Evolutionary conservation across 2,797 vertebrate species (phyloP).

Genomic region (Coendou prehensilis): DNA sequence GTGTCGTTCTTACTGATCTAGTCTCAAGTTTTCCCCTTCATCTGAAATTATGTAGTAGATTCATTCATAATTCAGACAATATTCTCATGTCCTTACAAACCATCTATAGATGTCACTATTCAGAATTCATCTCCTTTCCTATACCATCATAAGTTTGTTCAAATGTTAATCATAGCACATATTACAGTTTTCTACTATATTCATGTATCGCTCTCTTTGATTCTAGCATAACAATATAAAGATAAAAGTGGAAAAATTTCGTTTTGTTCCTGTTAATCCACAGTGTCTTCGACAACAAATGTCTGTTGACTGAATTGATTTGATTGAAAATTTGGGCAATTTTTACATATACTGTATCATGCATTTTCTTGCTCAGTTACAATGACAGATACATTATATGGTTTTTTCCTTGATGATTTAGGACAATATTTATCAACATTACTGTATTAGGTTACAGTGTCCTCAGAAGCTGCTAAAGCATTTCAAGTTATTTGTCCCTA

Average conservation of each 20-base stretch:
- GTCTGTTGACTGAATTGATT: neutral
- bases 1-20: neutral
- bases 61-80: slow-evolving; percentile 47
- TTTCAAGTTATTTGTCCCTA: neutral
- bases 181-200: neutral
- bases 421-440: slow-evolving; percentile 3
- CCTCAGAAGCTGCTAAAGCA: neutral
- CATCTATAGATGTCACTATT: neutral
- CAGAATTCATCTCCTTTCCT: slow-evolving; percentile 2
- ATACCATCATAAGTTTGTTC: neutral
- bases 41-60: neutral
- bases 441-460: neutral
- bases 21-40: neutral
- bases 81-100: neutral
- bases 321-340: neutral
- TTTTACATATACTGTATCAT: slow-evolving; percentile 4
- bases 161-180: neutral
- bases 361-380: neutral
- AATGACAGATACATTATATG: neutral
- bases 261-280: neutral
- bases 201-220: neutral
- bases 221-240: neutral
- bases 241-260: neutral
- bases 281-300: neutral
- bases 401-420: slow-evolving; percentile 51